Conservation (phyloP, 1,140 invertebrate genomes). For the Philopotamus ludificatus region DNA sequence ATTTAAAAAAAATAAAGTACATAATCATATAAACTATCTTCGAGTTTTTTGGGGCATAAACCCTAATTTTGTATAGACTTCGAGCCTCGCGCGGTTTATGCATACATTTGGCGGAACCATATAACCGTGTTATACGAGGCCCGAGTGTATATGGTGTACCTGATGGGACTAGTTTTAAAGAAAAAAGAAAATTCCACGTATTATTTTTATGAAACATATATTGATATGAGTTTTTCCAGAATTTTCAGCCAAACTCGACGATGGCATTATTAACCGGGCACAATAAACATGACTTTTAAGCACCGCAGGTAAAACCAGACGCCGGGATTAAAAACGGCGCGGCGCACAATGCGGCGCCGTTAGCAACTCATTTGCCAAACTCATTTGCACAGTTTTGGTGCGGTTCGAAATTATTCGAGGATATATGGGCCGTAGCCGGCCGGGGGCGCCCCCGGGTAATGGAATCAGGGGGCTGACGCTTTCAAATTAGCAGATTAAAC, state of each 20-base stretch:
- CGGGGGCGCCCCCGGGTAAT: background rate
- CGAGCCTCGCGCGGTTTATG: too few relatives aligned
- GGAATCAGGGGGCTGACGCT: slow-evolving; percentile 20
- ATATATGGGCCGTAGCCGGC: background rate
- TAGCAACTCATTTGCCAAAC: background rate
- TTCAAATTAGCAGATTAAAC: slow-evolving; percentile 23
- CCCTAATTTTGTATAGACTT: too few relatives aligned
- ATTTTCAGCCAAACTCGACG: too few relatives aligned
- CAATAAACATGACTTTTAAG: background rate
- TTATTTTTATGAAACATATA: too few relatives aligned
- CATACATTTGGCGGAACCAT: too few relatives aligned
- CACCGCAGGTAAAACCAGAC: background rate
- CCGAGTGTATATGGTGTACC: too few relatives aligned
- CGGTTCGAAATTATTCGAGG: background rate
- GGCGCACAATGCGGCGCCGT: background rate
- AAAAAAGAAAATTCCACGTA: too few relatives aligned
- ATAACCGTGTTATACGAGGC: too few relatives aligned
- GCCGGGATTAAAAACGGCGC: background rate
- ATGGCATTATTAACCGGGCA: background rate
- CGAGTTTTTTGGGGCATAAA: too few relatives aligned
- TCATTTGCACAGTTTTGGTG: background rate
- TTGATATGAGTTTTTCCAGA: background rate
- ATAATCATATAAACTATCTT: too few relatives aligned
- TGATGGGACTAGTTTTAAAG: too few relatives aligned
- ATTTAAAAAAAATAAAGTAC: too few relatives aligned